Percentiles rank a stretch among this genome's conserved stretches.
phyloP scores from a whole-genome alignment of 2,888 invertebrate species.

The Lasioglossum figueresi region DNA sequence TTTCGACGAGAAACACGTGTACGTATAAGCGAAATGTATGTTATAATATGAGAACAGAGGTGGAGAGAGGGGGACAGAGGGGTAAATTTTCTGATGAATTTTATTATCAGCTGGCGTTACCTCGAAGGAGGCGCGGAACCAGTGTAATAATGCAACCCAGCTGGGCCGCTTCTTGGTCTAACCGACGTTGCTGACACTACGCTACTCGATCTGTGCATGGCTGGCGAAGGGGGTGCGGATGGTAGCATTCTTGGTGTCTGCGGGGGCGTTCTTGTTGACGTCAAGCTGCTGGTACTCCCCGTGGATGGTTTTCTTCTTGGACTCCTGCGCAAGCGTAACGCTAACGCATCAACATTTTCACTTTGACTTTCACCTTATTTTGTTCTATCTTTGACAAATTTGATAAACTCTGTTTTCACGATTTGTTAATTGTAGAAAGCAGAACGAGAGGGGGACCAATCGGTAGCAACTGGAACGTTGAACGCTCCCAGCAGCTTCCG shows the following conservation, averaged over 20 bases:
- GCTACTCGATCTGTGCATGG: constrained; percentile 84
- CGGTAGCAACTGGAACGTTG: not conserved
- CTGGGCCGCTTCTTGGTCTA: constrained; percentile 91
- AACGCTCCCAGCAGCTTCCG: not conserved
- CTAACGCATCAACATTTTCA: constrained; percentile 8
- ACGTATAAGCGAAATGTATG: not conserved
- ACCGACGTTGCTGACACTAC: constrained; percentile 80
- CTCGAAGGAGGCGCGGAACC: constrained; percentile 91
- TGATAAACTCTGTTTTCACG: not conserved
- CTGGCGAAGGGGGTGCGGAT: constrained; percentile 82
- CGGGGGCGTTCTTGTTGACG: constrained; percentile 83
- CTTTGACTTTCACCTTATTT: not conserved
- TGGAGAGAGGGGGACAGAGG: not conserved
- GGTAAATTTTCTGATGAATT: not conserved
- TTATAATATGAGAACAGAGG: not conserved
- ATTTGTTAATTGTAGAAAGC: not conserved
- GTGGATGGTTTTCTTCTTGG: constrained; percentile 82
- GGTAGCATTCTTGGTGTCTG: constrained; percentile 82
- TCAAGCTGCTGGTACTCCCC: constrained; percentile 81
- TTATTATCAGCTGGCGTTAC: constrained; percentile 76
- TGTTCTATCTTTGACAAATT: not conserved
- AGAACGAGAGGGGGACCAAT: not conserved
- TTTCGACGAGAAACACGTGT: no score
- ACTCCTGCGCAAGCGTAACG: constrained; percentile 67
- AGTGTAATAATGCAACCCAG: constrained; percentile 91